Evolutionary conservation across 2,888 invertebrate species (phyloP).

Genomic region (Himalopsyche tibetana): DNA sequence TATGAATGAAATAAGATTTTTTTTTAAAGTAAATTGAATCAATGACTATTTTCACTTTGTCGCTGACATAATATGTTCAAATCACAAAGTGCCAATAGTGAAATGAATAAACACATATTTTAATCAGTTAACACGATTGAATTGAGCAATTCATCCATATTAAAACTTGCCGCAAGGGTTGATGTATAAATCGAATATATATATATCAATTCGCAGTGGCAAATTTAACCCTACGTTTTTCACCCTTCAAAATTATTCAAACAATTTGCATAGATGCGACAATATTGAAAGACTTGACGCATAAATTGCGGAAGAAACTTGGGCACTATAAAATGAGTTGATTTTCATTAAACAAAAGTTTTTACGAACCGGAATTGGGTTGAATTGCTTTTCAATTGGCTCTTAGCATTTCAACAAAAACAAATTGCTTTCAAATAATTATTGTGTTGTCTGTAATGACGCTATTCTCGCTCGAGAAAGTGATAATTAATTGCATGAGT

Average conservation of each 20-base stretch:
- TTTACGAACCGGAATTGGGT: conserved; percentile 32
- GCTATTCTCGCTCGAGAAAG: conserved; percentile 1
- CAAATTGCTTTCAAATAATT: conserved; percentile 42
- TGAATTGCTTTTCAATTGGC: conserved; percentile 35
- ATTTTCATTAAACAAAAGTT: conserved; percentile 40
- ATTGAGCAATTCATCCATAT: no score
- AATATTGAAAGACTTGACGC: conserved; percentile 34
- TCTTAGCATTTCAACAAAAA: conserved; percentile 41
- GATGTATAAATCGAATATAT: neutral
- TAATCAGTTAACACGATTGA: no score
- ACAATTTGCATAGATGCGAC: conserved; percentile 40
- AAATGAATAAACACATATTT: no score
- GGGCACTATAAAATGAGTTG: conserved; percentile 39
- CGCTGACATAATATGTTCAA: no score
- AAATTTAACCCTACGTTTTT: conserved; percentile 19
- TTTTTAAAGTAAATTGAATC: no score
- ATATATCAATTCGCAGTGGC: neutral
- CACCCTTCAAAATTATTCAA: conserved; percentile 31
- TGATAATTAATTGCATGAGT: conserved; percentile 11
- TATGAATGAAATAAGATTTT: no score
- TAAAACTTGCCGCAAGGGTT: no score
- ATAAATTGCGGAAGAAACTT: conserved; percentile 31
- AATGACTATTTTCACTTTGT: no score
- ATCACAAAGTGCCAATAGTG: no score
- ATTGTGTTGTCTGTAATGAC: conserved; percentile 14